These are phyloP conservation scores for Melopsittacus undulatus DNA, from an alignment of 2,797 vertebrate genomes.

Conservation along the genomic window DNA sequence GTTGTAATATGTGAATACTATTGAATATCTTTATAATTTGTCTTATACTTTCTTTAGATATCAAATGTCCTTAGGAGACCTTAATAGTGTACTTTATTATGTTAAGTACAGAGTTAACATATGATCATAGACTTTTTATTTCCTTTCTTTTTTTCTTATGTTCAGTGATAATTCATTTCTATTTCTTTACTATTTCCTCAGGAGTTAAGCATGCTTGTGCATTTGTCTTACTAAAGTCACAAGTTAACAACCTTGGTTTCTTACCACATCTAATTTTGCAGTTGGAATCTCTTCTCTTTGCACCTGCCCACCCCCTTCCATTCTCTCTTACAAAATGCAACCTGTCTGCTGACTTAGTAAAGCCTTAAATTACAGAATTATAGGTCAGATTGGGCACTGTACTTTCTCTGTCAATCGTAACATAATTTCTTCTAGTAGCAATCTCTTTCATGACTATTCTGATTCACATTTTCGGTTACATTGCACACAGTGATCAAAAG, in stretches of 20 bases:
- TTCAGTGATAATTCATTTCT: background rate
- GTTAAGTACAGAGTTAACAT: background rate
- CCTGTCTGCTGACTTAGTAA: background rate
- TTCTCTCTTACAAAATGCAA: background rate
- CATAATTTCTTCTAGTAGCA: background rate
- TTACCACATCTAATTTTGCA: background rate
- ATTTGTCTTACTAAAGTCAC: background rate
- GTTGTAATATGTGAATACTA: background rate
- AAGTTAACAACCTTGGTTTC: background rate
- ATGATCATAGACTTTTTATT: background rate
- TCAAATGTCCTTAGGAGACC: background rate
- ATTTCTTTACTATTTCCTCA: background rate
- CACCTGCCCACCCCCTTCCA: background rate
- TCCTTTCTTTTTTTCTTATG: background rate
- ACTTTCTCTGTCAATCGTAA: background rate
- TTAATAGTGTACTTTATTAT: background rate
- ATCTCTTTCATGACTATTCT: background rate
- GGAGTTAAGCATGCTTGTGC: background rate
- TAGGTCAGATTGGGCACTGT: background rate
- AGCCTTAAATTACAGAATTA: constrained; percentile 4
- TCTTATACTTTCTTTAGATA: background rate
- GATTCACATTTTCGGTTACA: background rate
- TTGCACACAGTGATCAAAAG: background rate
- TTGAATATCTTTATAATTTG: background rate
- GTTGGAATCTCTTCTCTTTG: background rate